These are phyloP conservation scores for Ochotona curzoniae DNA, from an alignment of 2,113 vertebrate species.

Conservation along the genomic window DNA sequence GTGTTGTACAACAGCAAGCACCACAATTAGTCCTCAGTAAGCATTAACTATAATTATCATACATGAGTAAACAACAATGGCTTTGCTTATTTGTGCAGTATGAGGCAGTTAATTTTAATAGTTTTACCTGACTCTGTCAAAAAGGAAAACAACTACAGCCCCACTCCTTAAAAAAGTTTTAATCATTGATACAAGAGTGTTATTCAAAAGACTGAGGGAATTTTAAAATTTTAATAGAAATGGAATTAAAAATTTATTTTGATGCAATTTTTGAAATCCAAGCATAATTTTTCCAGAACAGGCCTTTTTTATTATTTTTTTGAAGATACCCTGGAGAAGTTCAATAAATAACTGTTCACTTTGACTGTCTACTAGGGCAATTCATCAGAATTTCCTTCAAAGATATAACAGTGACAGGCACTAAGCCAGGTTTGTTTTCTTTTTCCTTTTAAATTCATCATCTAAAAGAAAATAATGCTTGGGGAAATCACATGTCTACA, in stretches of 20 bases:
- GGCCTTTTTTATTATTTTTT: no score
- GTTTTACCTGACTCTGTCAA: neutral
- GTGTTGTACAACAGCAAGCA: neutral
- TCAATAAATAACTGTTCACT: neutral
- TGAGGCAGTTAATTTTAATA: neutral
- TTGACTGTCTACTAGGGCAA: neutral
- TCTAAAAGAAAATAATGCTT: neutral
- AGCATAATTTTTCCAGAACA: no score
- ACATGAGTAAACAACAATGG: conserved; percentile 29
- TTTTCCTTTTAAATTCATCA: neutral
- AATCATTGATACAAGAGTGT: neutral
- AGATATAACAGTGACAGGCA: neutral
- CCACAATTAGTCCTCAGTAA: conserved; percentile 28
- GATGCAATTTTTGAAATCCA: no score
- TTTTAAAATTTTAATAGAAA: no score
- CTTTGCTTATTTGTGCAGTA: neutral
- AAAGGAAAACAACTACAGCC: conserved; percentile 12
- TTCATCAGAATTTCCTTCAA: neutral
- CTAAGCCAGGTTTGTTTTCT: neutral
- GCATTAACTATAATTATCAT: neutral
- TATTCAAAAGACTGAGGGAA: neutral
- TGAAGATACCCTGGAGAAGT: neutral
- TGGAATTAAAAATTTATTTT: no score
- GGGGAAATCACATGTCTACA: neutral
- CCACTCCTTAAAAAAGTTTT: neutral